phyloP scores from a whole-genome alignment of 2,888 invertebrate genomes.

The Drosophila lacicola region DNA sequence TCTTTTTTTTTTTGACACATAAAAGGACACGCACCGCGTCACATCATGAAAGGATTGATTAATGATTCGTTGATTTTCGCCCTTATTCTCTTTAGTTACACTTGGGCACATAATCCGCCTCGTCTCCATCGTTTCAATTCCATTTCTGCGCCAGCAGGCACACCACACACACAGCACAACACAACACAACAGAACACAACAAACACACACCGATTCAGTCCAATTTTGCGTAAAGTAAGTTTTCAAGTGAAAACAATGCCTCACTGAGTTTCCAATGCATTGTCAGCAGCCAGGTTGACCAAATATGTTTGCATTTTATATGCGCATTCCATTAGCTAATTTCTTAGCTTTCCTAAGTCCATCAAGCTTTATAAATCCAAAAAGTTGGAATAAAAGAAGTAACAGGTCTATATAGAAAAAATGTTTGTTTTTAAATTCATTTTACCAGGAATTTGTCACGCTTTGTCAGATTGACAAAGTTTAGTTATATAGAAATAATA shows the following conservation, averaged over 20 bases:
- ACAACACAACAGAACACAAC: neutral
- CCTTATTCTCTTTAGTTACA: constrained; percentile 84
- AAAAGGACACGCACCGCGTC: constrained; percentile 85
- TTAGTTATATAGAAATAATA: too few relatives aligned
- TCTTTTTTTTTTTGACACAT: constrained; percentile 75
- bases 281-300: constrained; percentile 32
- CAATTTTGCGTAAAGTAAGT: constrained; percentile 68
- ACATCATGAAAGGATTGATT: constrained; percentile 85
- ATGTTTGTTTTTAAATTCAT: too few relatives aligned
- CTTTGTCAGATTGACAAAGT: too few relatives aligned
- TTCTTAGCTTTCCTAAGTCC: constrained; percentile 5
- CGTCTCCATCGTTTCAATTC: constrained; percentile 69
- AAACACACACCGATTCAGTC: constrained; percentile 27
- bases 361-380: neutral
- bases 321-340: constrained; percentile 26
- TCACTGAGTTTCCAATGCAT: constrained; percentile 17
- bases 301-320: constrained; percentile 18
- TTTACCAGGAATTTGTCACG: too few relatives aligned
- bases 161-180: constrained; percentile 9
- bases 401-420: too few relatives aligned
- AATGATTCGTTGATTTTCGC: constrained; percentile 84
- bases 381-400: too few relatives aligned
- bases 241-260: constrained; percentile 64
- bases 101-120: constrained; percentile 83
- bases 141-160: constrained; percentile 56